Evolutionary conservation across 2,888 invertebrate genomes (phyloP).

Genomic region (Heliconius charithonia): DNA sequence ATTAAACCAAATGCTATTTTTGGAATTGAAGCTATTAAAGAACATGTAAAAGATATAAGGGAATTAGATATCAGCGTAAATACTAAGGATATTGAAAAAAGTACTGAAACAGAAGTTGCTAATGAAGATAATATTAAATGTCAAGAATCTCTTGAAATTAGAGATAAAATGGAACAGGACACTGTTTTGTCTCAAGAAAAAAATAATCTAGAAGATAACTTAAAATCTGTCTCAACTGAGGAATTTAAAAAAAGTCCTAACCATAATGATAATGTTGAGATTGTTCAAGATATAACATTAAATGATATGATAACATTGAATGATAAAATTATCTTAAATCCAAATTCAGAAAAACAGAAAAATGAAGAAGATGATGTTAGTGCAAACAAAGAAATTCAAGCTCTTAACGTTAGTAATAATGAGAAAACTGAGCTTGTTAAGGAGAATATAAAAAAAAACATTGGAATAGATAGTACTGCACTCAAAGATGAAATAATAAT

Average conservation of each 20-base stretch:
- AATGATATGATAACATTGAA: background rate
- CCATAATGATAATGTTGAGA: background rate
- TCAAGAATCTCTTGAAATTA: slow-evolving; percentile 3
- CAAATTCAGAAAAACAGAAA: background rate
- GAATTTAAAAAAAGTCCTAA: background rate
- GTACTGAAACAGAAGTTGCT: background rate
- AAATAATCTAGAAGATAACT: background rate
- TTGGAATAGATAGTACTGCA: background rate
- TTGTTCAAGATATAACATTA: background rate
- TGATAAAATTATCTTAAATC: background rate
- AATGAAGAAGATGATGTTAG: background rate
- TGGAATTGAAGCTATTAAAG: slow-evolving; percentile 32
- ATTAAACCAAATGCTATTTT: slow-evolving; percentile 34
- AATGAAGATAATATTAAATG: background rate
- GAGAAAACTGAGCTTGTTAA: background rate
- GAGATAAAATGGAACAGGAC: slow-evolving; percentile 3
- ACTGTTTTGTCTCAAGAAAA: background rate
- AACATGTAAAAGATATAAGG: background rate
- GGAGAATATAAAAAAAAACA: background rate
- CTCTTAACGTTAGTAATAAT: background rate
- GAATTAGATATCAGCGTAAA: background rate
- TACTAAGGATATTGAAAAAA: background rate
- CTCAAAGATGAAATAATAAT: background rate
- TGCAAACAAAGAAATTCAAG: background rate
- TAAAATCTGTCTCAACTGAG: background rate